phyloP scores from a whole-genome alignment of 2,797 vertebrate species.

The Gephyroberyx darwinii region DNA sequence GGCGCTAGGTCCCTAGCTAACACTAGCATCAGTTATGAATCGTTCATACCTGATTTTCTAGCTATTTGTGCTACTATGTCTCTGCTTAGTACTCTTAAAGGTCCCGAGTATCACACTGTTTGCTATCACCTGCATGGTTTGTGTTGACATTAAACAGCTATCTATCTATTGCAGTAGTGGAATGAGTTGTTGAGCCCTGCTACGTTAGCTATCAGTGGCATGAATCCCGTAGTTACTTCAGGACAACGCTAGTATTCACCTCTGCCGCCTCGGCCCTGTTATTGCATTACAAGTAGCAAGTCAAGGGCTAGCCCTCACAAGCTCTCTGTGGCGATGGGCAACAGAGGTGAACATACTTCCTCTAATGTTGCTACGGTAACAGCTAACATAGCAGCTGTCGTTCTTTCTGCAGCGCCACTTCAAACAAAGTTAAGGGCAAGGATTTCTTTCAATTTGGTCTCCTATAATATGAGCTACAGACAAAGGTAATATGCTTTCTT shows the following conservation, averaged over 20 bases:
- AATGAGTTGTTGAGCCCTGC: too few relatives aligned
- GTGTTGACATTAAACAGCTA: background rate
- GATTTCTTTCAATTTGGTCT: too few relatives aligned
- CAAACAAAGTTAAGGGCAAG: background rate
- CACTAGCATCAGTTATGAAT: background rate
- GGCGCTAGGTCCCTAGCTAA: constrained; percentile 1
- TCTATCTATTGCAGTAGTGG: background rate
- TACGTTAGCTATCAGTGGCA: background rate
- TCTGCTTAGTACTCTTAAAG: background rate
- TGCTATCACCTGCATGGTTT: background rate
- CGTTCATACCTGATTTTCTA: background rate
- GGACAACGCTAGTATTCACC: background rate
- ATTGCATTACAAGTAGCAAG: background rate
- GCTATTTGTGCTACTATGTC: background rate
- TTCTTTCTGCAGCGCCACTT: background rate
- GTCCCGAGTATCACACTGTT: background rate
- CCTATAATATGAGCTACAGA: too few relatives aligned
- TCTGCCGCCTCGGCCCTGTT: background rate
- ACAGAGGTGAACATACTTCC: background rate
- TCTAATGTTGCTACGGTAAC: background rate
- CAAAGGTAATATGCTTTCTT: too few relatives aligned
- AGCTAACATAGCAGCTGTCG: background rate
- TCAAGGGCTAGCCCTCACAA: background rate
- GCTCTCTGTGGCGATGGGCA: background rate
- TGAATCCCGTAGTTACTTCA: too few relatives aligned